Evolutionary conservation across 2,797 vertebrate genomes (phyloP).

Genomic region (Hipposideros larvatus): DNA sequence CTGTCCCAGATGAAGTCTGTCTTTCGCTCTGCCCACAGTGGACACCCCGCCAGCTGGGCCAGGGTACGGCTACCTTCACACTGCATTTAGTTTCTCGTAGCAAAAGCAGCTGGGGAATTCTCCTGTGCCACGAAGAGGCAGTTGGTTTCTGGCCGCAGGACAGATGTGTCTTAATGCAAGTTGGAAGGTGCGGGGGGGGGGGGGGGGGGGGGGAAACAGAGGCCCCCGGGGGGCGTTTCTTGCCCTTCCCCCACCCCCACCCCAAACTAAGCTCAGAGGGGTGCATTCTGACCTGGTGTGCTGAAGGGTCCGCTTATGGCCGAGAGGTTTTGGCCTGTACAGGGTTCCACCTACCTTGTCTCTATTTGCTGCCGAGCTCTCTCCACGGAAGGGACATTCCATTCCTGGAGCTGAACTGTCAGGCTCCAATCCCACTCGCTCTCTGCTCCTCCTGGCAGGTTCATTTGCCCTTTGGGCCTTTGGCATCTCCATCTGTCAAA

Average conservation of each 20-base stretch:
- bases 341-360: not conserved
- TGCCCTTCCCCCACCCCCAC: not conserved
- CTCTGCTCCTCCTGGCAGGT: not conserved
- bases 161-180: not conserved
- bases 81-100: not conserved
- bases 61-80: not conserved
- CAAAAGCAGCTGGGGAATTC: not conserved
- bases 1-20: not conserved
- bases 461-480: not conserved
- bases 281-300: not conserved
- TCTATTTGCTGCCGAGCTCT: not conserved
- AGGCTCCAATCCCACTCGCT: not conserved
- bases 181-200: not conserved
- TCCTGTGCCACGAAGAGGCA: not conserved
- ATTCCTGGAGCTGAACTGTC: not conserved
- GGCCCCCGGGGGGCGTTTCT: too few species aligned
- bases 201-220: not conserved
- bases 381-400: accelerated
- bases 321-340: accelerated
- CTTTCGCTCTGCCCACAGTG: not conserved
- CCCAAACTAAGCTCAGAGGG: not conserved
- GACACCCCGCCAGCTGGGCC: not conserved
- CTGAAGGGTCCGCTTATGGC: not conserved
- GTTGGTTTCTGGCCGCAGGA: not conserved
- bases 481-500: not conserved